Evolutionary conservation across 2,888 invertebrate genomes (phyloP).

Genomic region (Ichneumon xanthorius): DNA sequence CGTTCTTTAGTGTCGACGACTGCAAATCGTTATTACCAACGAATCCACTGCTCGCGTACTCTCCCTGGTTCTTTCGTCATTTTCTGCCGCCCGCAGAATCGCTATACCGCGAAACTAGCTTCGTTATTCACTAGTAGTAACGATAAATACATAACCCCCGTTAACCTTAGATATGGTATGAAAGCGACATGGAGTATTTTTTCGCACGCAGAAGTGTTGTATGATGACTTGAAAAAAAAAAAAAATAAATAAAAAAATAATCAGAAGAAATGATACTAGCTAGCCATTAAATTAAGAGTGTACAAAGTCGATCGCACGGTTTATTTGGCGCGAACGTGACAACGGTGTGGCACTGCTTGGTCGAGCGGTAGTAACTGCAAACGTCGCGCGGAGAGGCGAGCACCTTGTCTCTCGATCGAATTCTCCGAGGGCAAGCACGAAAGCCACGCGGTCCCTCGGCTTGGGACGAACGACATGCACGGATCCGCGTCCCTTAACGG

Average conservation of each 20-base stretch:
- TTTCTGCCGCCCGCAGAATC: constrained; percentile 12
- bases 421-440: constrained; percentile 22
- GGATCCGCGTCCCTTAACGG: constrained; percentile 69
- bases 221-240: background rate
- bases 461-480: constrained; percentile 9
- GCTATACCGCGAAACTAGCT: constrained; percentile 31
- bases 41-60: constrained; percentile 56
- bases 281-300: constrained; percentile 50
- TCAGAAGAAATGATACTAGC: background rate
- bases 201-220: background rate
- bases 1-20: constrained; percentile 67
- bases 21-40: constrained; percentile 70
- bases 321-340: constrained; percentile 67
- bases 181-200: background rate
- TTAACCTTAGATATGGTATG: background rate
- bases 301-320: constrained; percentile 74
- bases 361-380: background rate
- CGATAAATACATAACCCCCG: constrained; percentile 55
- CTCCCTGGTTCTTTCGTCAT: constrained; percentile 31
- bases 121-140: constrained; percentile 62
- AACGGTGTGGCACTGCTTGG: constrained; percentile 1
- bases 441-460: constrained; percentile 32
- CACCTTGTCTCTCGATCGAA: constrained; percentile 60
- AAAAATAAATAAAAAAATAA: too few species aligned
- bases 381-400: constrained; percentile 7